These are phyloP conservation scores for Chymomyza costata DNA, from an alignment of 1,140 invertebrate genomes.

Conservation along the genomic window DNA sequence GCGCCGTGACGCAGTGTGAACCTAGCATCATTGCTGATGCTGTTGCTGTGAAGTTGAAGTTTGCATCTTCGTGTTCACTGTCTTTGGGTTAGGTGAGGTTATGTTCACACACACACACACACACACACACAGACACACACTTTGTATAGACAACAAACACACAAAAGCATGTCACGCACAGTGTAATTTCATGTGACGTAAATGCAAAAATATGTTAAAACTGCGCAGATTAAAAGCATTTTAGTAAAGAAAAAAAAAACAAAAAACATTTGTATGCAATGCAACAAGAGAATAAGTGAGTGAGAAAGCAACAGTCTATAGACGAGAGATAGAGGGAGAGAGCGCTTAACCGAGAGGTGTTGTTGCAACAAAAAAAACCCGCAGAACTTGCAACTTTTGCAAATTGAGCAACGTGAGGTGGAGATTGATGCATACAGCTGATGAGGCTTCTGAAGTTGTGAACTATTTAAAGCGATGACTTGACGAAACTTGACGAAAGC, in stretches of 20 bases:
- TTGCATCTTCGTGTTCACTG: slow-evolving; percentile 44
- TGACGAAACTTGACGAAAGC: too few species aligned
- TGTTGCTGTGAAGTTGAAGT: slow-evolving; percentile 61
- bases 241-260: too few species aligned
- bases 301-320: slow-evolving; percentile 1
- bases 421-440: too few species aligned
- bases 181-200: slow-evolving; percentile 68
- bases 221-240: slow-evolving; percentile 45
- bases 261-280: too few species aligned
- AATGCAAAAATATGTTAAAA: slow-evolving; percentile 72
- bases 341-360: too few species aligned
- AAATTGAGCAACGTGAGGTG: too few species aligned
- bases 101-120: slow-evolving; percentile 31
- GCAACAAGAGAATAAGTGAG: too few species aligned
- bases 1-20: too few species aligned
- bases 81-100: slow-evolving; percentile 53
- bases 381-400: too few species aligned
- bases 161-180: slow-evolving; percentile 70
- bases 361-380: too few species aligned
- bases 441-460: too few species aligned
- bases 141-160: slow-evolving; percentile 14
- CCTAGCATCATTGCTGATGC: slow-evolving; percentile 9
- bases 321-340: slow-evolving; percentile 1
- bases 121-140: slow-evolving; percentile 19
- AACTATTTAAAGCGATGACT: too few species aligned